These are phyloP conservation scores for Sycophila sp. DNA, from an alignment of 1,140 invertebrate genomes.

Conservation along the genomic window DNA sequence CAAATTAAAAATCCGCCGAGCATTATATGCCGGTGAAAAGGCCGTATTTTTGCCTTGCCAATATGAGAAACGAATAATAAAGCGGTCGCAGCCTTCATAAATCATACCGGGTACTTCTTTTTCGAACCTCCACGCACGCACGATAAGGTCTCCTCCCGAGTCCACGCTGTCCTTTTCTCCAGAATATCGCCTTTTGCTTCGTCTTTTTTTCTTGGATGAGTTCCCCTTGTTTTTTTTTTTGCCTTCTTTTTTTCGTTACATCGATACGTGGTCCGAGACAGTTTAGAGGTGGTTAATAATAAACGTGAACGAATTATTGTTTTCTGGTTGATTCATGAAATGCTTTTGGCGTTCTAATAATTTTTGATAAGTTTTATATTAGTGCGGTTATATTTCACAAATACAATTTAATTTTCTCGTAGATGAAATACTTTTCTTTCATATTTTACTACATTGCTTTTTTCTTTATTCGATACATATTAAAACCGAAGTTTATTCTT, in stretches of 20 bases:
- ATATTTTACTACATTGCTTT: too few species aligned
- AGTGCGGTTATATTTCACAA: too few species aligned
- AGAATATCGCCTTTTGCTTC: not conserved
- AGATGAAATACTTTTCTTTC: too few species aligned
- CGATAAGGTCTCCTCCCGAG: conserved; percentile 20
- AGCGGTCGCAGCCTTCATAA: conserved; percentile 24
- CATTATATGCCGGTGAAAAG: not conserved
- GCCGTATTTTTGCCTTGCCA: conserved; percentile 22
- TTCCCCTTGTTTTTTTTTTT: not conserved
- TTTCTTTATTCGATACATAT: too few species aligned
- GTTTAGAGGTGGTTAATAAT: not conserved
- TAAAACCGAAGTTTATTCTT: too few species aligned
- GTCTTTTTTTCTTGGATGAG: too few species aligned
- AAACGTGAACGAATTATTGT: conserved; percentile 43
- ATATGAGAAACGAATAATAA: conserved; percentile 29
- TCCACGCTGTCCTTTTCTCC: too few species aligned
- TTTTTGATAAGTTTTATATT: too few species aligned
- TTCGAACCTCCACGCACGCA: not conserved
- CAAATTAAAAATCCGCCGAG: conserved; percentile 23
- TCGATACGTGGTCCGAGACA: conserved; percentile 16
- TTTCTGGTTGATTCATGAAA: conserved; percentile 40
- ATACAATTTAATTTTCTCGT: too few species aligned
- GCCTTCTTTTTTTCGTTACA: conserved; percentile 3
- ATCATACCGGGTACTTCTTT: conserved; percentile 6
- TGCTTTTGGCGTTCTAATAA: too few species aligned